These are phyloP conservation scores for Sialis lutaria DNA, from an alignment of 2,888 invertebrate species.

Conservation along the genomic window DNA sequence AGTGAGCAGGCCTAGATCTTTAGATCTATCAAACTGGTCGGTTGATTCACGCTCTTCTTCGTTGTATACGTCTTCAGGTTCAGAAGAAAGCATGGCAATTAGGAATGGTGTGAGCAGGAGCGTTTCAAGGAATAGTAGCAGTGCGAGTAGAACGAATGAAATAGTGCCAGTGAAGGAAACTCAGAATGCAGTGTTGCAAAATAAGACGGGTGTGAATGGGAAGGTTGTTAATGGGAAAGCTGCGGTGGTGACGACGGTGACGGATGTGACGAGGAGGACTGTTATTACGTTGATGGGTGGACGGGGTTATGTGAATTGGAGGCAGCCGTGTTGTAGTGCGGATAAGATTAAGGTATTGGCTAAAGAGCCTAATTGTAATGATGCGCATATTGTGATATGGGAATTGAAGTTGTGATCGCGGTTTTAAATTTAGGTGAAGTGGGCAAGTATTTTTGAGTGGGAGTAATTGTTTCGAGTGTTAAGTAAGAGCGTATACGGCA, in stretches of 20 bases:
- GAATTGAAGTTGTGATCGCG: slow-evolving; percentile 58
- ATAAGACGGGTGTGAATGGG: slow-evolving; percentile 15
- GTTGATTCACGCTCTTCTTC: slow-evolving; percentile 72
- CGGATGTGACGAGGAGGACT: slow-evolving; percentile 43
- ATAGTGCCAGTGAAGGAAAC: slow-evolving; percentile 12
- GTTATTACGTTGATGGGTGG: slow-evolving; percentile 78
- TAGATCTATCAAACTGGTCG: slow-evolving; percentile 77
- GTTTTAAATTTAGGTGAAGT: neutral
- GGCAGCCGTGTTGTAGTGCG: slow-evolving; percentile 49
- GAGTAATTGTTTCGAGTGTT: neutral
- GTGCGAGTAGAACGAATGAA: slow-evolving; percentile 39
- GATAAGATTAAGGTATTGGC: slow-evolving; percentile 31
- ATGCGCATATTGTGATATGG: slow-evolving; percentile 83
- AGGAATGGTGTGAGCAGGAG: slow-evolving; percentile 37
- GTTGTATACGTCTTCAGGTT: slow-evolving; percentile 69
- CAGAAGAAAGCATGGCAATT: slow-evolving; percentile 65
- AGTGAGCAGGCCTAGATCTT: slow-evolving; percentile 60
- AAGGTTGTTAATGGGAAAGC: slow-evolving; percentile 12
- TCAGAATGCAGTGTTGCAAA: slow-evolving; percentile 15
- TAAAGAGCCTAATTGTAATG: slow-evolving; percentile 58
- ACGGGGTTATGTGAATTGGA: slow-evolving; percentile 73
- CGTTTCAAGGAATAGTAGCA: slow-evolving; percentile 59
- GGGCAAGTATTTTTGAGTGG: neutral
- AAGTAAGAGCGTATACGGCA: neutral
- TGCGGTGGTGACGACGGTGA: slow-evolving; percentile 12